Base-by-base conservation (phyloP, 2,113 vertebrate species). In the Lamprotornis superbus region DNA sequence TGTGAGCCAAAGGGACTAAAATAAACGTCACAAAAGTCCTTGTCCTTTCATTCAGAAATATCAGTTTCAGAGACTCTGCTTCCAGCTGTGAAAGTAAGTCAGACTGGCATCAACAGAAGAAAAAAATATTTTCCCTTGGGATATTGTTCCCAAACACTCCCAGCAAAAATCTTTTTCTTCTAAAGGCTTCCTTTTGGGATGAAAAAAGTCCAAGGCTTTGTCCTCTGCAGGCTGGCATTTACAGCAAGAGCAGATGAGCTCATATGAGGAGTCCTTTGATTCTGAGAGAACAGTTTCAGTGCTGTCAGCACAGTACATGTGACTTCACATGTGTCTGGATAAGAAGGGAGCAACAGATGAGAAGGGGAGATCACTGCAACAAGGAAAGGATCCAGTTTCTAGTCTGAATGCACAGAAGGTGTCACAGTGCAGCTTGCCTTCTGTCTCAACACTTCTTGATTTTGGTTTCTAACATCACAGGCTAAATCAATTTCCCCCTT, bases 231-330 rank as follows among this genome's bases (percentile, higher is more conserved):
- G 59, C 83, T 94, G 96, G 89, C 92, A 96, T 97, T 97, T 97
- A 90, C 83, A 94, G 70, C 40, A 33, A 85, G 75, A 88, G 81
- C 28, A 44, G 89, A 94, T 46, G 33, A 97, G 70, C 88, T 90
- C 96, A 85, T 93, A 86, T 93, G 95, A 97, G 92, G 77, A 93
- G 83, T 63, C 64, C 77, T 97, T 96, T 97, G 95, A 97, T 93
- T 94, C 88, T 85, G 94, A 50, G 55, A 96, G 96, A 98, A 98
- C 96, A 98, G 96, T 81, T 82, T 88, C 46, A 93, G 92, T 75
- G 95, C 97, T 97, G 97, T 97, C 73, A 56, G 85, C 46, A 52
- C 10, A 10, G 81, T 57, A 68, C 96, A 92, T 92, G 50, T 95
- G 97, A 97, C 77, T 89, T 92, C 0, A 1, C 27, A 44, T 70